Base-by-base conservation (phyloP, 2,888 invertebrate species). In the Yponomeuta sedellus region DNA sequence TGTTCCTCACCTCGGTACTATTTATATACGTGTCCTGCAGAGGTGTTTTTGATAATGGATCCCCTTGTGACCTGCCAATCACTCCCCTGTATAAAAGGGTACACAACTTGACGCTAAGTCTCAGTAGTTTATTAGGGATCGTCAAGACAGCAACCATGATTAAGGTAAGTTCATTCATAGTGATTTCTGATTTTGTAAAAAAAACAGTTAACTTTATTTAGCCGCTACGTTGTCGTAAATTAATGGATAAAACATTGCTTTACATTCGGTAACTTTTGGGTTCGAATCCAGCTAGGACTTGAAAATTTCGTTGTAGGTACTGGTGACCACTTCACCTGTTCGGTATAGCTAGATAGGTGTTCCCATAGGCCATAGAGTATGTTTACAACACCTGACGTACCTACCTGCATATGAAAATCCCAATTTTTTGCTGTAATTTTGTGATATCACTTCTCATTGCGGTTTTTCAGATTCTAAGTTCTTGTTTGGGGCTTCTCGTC, bases 71-170 rank as follows among this genome's bases (percentile, higher is more conserved):
- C 70, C 78, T 73, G 77, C 83, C 83, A 83, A 85, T 83, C 80
- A 84, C 71, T 69, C 72, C 69, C 68, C 71, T 69, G 71, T 84
- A 88, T 88, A 88, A 79, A 88, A 85, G 77, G 74, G 73, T 71
- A 71, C 69, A 59, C 66, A 64, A 56, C 66, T 66, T 66, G 65
- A 61, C 69, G 67, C 71, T 70, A 70, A 71, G 69, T 61, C 70
- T 72, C 73, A 83, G 75, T 80, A 69, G 67, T 68, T 66, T 65
- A 65, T 68, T 62, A 69, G 70, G 69, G 68, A 68, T 69, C 70
- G 69, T 67, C 20, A 16, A 70, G 72, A 70, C 68, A 74, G 66
- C 71, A 71, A 71, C 69, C 68, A 74, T 69, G 73, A 71, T 68
- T 72, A 86, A 85, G 86, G 88, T 87, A 77, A 80, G 83, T 20